phyloP scores from a whole-genome alignment of 2,888 invertebrate genomes.

The Polydrusus cervinus region DNA sequence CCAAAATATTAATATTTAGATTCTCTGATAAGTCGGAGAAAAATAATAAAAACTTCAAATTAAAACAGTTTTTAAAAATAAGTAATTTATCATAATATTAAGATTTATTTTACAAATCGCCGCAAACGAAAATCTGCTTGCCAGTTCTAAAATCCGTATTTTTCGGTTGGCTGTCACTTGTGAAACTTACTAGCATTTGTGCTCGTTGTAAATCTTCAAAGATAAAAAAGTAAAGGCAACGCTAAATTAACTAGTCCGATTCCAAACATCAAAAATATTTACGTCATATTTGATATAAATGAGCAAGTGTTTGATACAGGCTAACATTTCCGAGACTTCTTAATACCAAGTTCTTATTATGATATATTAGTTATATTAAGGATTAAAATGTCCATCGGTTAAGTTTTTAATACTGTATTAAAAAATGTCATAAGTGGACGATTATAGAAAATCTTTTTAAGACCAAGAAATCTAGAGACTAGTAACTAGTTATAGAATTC shows the following conservation, averaged over 20 bases:
- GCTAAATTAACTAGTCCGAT: conserved; percentile 61
- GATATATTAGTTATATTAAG: conserved; percentile 27
- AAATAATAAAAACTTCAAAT: too few species aligned
- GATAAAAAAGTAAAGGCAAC: conserved; percentile 61
- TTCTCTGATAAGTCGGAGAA: too few species aligned
- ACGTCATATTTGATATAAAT: conserved; percentile 50
- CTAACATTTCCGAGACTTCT: conserved; percentile 26
- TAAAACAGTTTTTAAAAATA: too few species aligned
- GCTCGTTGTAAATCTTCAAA: conserved; percentile 64
- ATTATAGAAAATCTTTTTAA: too few species aligned
- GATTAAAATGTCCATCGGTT: not conserved
- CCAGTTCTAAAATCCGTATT: conserved; percentile 60
- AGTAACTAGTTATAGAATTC: too few species aligned
- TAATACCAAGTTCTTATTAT: conserved; percentile 7
- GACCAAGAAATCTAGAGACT: too few species aligned
- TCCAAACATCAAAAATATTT: conserved; percentile 53
- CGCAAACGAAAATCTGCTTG: conserved; percentile 1
- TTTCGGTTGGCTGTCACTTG: conserved; percentile 64
- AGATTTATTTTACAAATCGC: conserved; percentile 7
- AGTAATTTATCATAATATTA: conserved; percentile 9
- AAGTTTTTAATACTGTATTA: too few species aligned
- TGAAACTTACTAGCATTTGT: conserved; percentile 66
- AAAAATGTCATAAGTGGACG: too few species aligned
- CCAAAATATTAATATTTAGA: too few species aligned
- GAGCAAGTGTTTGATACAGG: conserved; percentile 42